A percentile compares a stretch with the other conserved stretches of the same genome.
Evolutionary conservation across 2,113 vertebrate species (phyloP).

Genomic region (Sander lucioperca): DNA sequence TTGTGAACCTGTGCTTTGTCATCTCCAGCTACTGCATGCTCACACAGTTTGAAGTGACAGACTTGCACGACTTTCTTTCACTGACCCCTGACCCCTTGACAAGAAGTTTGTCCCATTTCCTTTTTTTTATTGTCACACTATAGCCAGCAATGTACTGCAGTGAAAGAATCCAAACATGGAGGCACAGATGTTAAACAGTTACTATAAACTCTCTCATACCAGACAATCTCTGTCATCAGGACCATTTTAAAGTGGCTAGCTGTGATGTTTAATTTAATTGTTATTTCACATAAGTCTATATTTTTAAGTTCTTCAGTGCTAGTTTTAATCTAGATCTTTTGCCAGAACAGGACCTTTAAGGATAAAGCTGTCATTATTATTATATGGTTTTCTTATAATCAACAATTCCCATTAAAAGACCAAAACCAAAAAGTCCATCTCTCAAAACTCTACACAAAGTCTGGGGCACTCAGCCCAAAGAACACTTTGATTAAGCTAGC

Average conservation of each 20-base stretch:
- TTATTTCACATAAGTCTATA: not conserved
- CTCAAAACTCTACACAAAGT: not conserved
- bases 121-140: not conserved
- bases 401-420: not conserved
- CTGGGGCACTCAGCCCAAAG: not conserved
- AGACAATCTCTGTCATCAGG: not conserved
- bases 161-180: not conserved
- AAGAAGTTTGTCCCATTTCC: not conserved
- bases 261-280: not conserved
- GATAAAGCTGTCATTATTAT: not conserved
- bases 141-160: not conserved
- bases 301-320: not conserved
- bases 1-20: conserved; percentile 12
- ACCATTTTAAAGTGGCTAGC: not conserved
- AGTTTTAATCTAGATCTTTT: not conserved
- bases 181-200: not conserved
- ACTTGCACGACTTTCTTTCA: conserved; percentile 4
- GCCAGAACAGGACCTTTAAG: not conserved
- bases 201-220: not conserved
- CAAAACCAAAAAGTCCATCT: not conserved
- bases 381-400: not conserved
- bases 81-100: conserved; percentile 30
- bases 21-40: conserved; percentile 50
- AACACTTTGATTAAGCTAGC: not conserved
- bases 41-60: conserved; percentile 8